phyloP scores from a whole-genome alignment of 1,140 invertebrate genomes.

The Drosophila prosaltans region DNA sequence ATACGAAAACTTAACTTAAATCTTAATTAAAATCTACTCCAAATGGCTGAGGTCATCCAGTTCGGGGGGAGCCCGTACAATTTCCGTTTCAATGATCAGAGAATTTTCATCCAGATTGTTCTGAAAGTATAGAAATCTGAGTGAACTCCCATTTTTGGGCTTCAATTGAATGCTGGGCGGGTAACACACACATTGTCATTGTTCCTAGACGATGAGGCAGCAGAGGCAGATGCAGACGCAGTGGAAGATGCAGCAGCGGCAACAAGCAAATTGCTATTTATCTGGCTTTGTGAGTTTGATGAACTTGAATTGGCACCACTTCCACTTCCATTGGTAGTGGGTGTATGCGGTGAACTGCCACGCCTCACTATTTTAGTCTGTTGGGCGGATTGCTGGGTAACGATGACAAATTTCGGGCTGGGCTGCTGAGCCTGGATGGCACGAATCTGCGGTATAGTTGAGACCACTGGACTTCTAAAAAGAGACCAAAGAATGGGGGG shows the following conservation, averaged over 20 bases:
- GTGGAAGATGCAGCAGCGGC: conserved; percentile 21
- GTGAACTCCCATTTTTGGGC: conserved; percentile 40
- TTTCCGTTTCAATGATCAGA: conserved; percentile 80
- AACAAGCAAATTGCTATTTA: conserved; percentile 24
- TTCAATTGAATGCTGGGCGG: conserved; percentile 35
- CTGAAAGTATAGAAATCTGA: conserved; percentile 64
- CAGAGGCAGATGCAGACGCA: conserved; percentile 23
- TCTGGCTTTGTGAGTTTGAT: conserved; percentile 30
- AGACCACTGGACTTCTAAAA: conserved; percentile 68
- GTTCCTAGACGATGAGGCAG: conserved; percentile 39
- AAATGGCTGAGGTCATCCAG: conserved; percentile 79
- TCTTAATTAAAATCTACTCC: conserved; percentile 47
- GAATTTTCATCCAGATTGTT: conserved; percentile 76
- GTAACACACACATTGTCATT: conserved; percentile 75
- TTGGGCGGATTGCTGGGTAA: conserved; percentile 70
- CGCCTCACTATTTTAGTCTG: conserved; percentile 65
- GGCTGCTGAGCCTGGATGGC: conserved; percentile 67
- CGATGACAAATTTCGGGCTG: conserved; percentile 76
- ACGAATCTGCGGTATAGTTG: conserved; percentile 71
- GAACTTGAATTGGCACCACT: conserved; percentile 63
- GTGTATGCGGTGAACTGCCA: conserved; percentile 70
- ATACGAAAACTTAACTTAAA: conserved; percentile 30
- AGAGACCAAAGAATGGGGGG: background rate
- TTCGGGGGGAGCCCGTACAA: conserved; percentile 71
- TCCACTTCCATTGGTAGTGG: conserved; percentile 56